Base-by-base conservation (phyloP, 2,113 vertebrate genomes). In the Falcunculus frontatus region DNA sequence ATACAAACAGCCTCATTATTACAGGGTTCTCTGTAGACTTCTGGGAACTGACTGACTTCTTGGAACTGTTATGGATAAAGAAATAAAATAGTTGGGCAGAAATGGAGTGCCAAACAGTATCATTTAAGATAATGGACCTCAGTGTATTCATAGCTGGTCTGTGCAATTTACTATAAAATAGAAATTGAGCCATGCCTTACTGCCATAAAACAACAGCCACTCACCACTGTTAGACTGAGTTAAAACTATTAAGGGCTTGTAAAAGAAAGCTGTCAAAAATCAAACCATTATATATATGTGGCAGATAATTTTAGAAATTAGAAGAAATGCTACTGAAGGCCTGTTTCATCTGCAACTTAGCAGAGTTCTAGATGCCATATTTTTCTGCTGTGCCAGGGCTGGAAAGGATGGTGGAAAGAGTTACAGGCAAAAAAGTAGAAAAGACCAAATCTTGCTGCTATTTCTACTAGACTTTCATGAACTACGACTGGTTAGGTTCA, bases 311-410 rank as follows among this genome's bases (percentile, higher is more conserved):
- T 35, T 89, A 42, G 8, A 65, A 80, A 16, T 42, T 14, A 77
- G n/a, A 62, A 39, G 9, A 79, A 27, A 12, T 47, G 27, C 6
- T 63, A 29, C 19, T 0, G 0, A 74, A 63, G 17, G 4, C 21
- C 16, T 39, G 10, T 86, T 82, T 84, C 8, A 50, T 27, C 55
- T 78, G 13, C 39, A 82, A 1, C 16, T 62, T 87, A 32, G 10
- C 20, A 62, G 50, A 65, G 22, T 60, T 17, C n/a, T 63, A 6
- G 16, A 19, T 55, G 50, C 14, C 22, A 20, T 0, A 0, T 42
- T 85, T 87, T 72, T 37, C 50, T 76, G 27, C 4, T 75, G 12
- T 55, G 13, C 9, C 19, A 52, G 30, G n/a, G 7, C 39, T 94
- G 25, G 13, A 82, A 78, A 75, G 13, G 5, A 13, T 25, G 7